Evolutionary conservation across 2,888 invertebrate genomes (phyloP).

Genomic region (Druceiella hillmani): DNA sequence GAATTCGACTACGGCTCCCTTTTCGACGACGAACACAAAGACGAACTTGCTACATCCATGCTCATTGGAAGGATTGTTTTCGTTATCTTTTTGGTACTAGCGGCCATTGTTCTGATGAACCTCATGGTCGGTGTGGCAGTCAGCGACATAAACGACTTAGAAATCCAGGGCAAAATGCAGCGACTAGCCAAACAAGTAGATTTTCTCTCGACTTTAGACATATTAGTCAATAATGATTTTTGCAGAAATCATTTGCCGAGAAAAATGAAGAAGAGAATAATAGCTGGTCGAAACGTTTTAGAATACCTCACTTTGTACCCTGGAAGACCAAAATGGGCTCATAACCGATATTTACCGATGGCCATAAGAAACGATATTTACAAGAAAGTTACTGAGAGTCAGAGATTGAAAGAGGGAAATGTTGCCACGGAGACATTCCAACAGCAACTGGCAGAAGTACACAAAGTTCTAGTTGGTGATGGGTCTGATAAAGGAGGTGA

Average conservation of each 20-base stretch:
- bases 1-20: slow-evolving; percentile 52
- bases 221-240: slow-evolving; percentile 43
- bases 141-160: slow-evolving; percentile 52
- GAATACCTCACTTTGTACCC: slow-evolving; percentile 35
- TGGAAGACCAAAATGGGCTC: slow-evolving; percentile 36
- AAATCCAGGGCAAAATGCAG: slow-evolving; percentile 50
- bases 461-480: too few relatives aligned
- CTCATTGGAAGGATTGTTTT: slow-evolving; percentile 47
- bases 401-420: too few relatives aligned
- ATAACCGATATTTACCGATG: slow-evolving; percentile 35
- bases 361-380: slow-evolving; percentile 39
- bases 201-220: slow-evolving; percentile 47
- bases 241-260: slow-evolving; percentile 37
- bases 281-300: slow-evolving; percentile 36
- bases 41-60: slow-evolving; percentile 37
- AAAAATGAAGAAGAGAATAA: slow-evolving; percentile 33
- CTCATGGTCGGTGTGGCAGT: slow-evolving; percentile 55
- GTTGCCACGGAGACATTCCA: too few relatives aligned
- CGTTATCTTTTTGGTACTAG: slow-evolving; percentile 47
- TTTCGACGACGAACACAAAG: slow-evolving; percentile 41
- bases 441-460: too few relatives aligned
- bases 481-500: too few relatives aligned
- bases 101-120: slow-evolving; percentile 56
- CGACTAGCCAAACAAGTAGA: slow-evolving; percentile 52
- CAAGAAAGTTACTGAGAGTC: slow-evolving; percentile 36